phyloP scores from a whole-genome alignment of 1,140 invertebrate genomes.

The Cyclargus thomasi region DNA sequence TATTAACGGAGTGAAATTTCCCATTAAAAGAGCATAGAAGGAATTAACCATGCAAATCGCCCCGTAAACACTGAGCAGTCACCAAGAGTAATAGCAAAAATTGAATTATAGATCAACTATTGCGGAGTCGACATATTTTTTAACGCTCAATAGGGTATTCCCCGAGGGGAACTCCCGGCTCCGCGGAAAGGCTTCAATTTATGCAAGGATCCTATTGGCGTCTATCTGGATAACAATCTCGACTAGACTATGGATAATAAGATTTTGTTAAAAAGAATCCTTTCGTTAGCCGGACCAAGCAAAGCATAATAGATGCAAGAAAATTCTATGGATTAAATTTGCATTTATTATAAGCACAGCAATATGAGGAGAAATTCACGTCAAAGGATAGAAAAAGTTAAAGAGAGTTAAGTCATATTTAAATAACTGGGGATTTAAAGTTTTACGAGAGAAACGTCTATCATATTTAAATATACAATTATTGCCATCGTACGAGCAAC shows the following conservation, averaged over 20 bases:
- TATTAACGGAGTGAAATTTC: not conserved
- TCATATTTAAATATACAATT: no score
- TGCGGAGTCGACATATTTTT: conserved; percentile 53
- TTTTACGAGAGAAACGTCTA: no score
- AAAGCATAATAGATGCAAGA: conserved; percentile 12
- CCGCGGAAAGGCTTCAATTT: conserved; percentile 63
- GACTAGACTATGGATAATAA: conserved; percentile 29
- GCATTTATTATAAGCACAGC: conserved; percentile 12
- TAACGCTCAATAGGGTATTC: conserved; percentile 39
- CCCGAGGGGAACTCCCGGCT: conserved; percentile 58
- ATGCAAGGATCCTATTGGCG: conserved; percentile 54
- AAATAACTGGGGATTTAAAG: no score
- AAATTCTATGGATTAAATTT: conserved; percentile 14
- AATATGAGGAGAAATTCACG: not conserved
- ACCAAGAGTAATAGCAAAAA: conserved; percentile 45
- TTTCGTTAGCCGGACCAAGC: conserved; percentile 7
- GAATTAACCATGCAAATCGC: conserved; percentile 28
- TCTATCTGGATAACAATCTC: conserved; percentile 56
- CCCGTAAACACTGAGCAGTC: conserved; percentile 36
- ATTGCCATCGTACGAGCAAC: not conserved
- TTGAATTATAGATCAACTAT: conserved; percentile 62
- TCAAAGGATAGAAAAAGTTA: not conserved
- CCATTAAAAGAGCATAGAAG: not conserved
- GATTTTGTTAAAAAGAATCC: conserved; percentile 18
- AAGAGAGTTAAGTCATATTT: not conserved